A percentile compares a stretch with the other conserved stretches of the same genome.
Conservation (phyloP, 2,797 vertebrate species). For the Fistularia commersonii region DNA sequence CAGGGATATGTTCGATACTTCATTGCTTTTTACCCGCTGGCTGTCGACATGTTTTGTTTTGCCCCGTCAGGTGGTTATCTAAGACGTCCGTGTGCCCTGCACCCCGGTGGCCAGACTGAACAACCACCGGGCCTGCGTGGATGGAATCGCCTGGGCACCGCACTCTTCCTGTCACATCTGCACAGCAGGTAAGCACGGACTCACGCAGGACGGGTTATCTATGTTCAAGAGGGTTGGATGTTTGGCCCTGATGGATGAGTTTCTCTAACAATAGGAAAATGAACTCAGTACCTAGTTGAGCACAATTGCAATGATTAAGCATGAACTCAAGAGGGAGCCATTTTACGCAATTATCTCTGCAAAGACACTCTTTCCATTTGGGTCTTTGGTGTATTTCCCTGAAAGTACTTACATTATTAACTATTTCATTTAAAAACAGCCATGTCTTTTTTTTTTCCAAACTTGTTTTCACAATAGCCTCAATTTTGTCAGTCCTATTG, state of each 20-base stretch:
- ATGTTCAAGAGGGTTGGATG: too few species aligned
- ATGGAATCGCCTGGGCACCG: conserved; percentile 98
- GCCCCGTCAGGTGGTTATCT: conserved; percentile 87
- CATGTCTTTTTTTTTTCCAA: too few species aligned
- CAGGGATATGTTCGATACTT: conserved; percentile 87
- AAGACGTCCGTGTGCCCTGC: conserved; percentile 96
- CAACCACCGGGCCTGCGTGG: conserved; percentile 97
- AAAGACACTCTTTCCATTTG: too few species aligned
- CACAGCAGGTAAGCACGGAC: conserved; percentile 82
- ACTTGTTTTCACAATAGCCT: too few species aligned
- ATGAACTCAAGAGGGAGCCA: conserved; percentile 10
- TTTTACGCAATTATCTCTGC: not conserved
- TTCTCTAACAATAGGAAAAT: not conserved
- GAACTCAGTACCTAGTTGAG: not conserved
- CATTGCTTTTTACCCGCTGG: too few species aligned
- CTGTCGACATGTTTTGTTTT: too few species aligned
- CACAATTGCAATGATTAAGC: conserved; percentile 2
- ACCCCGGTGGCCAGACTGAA: conserved; percentile 98
- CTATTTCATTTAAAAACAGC: too few species aligned
- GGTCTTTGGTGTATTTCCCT: too few species aligned
- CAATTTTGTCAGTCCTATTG: too few species aligned
- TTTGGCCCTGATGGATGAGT: too few species aligned
- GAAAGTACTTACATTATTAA: too few species aligned
- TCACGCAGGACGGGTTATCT: too few species aligned
- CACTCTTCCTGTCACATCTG: conserved; percentile 99